phyloP scores from a whole-genome alignment of 2,888 invertebrate species.

The Phyllotreta striolata region DNA sequence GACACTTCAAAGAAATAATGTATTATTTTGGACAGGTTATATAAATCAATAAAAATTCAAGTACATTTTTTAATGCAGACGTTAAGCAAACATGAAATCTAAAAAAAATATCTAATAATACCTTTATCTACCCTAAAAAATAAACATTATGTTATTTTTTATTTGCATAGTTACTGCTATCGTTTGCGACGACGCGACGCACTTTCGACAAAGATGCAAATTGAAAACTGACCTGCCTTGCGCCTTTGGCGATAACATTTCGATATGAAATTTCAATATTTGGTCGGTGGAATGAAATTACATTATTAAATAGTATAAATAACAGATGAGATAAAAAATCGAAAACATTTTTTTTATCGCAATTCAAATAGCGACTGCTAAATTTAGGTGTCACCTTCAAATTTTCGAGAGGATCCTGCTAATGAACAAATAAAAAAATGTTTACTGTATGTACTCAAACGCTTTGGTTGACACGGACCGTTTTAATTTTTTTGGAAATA shows the following conservation, averaged over 20 bases:
- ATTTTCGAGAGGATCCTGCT: constrained; percentile 21
- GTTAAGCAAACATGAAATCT: constrained; percentile 1
- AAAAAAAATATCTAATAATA: constrained; percentile 8
- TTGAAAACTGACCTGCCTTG: constrained; percentile 35
- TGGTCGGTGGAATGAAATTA: constrained; percentile 2
- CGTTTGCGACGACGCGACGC: neutral
- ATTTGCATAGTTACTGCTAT: constrained; percentile 17
- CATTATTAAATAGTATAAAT: constrained; percentile 23
- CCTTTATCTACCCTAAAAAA: constrained; percentile 12
- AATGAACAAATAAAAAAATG: constrained; percentile 12
- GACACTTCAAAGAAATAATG: too few species aligned
- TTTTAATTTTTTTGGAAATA: constrained; percentile 7
- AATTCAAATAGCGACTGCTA: constrained; percentile 31
- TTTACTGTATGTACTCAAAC: constrained; percentile 2
- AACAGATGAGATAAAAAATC: constrained; percentile 17
- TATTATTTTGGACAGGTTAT: neutral
- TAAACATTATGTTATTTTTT: constrained; percentile 5
- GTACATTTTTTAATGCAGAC: constrained; percentile 3
- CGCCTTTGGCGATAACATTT: constrained; percentile 23
- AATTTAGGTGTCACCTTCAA: constrained; percentile 36
- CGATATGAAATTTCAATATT: constrained; percentile 14
- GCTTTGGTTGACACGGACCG: neutral
- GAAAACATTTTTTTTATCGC: constrained; percentile 29
- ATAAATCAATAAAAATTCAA: neutral
- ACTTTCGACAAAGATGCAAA: constrained; percentile 15